Evolutionary conservation across 2,888 invertebrate genomes (phyloP), one percentile per base, ranked within the genome.

Genomic region (Lordiphosa fenestrarum): DNA sequence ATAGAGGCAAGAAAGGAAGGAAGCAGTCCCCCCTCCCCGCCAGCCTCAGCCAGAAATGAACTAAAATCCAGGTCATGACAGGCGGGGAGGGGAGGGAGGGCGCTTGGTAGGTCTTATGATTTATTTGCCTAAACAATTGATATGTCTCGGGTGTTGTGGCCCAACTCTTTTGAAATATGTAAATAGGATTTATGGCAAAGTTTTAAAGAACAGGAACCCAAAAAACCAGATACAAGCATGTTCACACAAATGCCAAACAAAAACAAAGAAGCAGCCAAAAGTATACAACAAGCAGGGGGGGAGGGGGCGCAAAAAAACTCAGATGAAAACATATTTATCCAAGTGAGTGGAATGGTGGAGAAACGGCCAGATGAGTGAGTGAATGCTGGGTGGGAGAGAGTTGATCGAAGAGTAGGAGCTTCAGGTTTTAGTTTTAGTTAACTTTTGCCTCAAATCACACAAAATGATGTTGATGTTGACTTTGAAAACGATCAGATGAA

Each of bases 121-220:
- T 78, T 78, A 78, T 78, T 82, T 82, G 66, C 56, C 58, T 56
- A 56, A 73, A 61, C 74, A 81, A 77, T 77, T 77, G 66, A 78
- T 74, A 77, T 69, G 61, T 38, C 36, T 30, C 25, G 47, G 52
- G 63, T 15, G 15, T 15, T 54, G 48, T 65, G 41, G 46, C 21
- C 25, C 42, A 59, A 66, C 63, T 73, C 71, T 70, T 73, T 72
- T 41, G 50, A 84, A 84, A 81, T 74, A 77, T 84, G 84, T 71
- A 82, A 78, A 78, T 78, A 68, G 80, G 84, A 78, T 74, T 78
- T 84, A 78, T 78, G 72, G 70, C 66, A 78, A 77, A 78, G 60
- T 82, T 78, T 78, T 82, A 78, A 84, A 12, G 23, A 41, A 7
- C n/a, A 36, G 47, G 10, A 48, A 48, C 30, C 25, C 42, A 53